Percentiles rank a stretch among this genome's conserved stretches.
These are phyloP conservation scores for Drosophila conformis DNA, from an alignment of 2,888 invertebrate genomes.

Conservation along the genomic window DNA sequence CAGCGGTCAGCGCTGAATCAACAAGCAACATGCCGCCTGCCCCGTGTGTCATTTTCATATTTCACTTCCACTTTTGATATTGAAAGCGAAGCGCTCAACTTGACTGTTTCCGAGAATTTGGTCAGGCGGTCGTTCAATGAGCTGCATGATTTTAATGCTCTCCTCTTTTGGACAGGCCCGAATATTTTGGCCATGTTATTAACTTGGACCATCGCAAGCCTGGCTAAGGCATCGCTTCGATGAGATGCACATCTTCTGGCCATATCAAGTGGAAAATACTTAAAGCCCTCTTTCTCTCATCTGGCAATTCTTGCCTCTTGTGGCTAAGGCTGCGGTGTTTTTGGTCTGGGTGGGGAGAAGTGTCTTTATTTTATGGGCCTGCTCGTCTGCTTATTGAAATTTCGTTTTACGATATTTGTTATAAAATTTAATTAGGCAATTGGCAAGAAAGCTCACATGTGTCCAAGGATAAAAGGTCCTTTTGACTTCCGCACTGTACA, in stretches of 20 bases:
- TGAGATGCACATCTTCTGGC: slow-evolving; percentile 66
- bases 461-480: slow-evolving; percentile 35
- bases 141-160: slow-evolving; percentile 76
- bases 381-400: slow-evolving; percentile 63
- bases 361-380: slow-evolving; percentile 17
- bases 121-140: slow-evolving; percentile 68
- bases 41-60: slow-evolving; percentile 33
- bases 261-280: slow-evolving; percentile 55
- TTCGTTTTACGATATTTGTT: slow-evolving; percentile 71
- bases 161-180: slow-evolving; percentile 25
- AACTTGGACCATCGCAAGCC: slow-evolving; percentile 42
- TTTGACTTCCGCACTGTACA: slow-evolving; percentile 16
- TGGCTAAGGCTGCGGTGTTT: background rate
- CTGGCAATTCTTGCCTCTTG: slow-evolving; percentile 12
- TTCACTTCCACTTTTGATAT: slow-evolving; percentile 70
- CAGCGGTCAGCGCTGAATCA: slow-evolving; percentile 44
- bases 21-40: slow-evolving; percentile 38
- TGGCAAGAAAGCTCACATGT: slow-evolving; percentile 63
- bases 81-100: slow-evolving; percentile 59
- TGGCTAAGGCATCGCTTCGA: slow-evolving; percentile 35
- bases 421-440: slow-evolving; percentile 78
- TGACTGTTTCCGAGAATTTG: slow-evolving; percentile 43
- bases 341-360: background rate
- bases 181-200: slow-evolving; percentile 63
- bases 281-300: background rate